Percentiles rank a stretch among this genome's conserved stretches.
Evolutionary conservation across 2,888 invertebrate species (phyloP).

Genomic region (Gastracanthus pulcherrimus): DNA sequence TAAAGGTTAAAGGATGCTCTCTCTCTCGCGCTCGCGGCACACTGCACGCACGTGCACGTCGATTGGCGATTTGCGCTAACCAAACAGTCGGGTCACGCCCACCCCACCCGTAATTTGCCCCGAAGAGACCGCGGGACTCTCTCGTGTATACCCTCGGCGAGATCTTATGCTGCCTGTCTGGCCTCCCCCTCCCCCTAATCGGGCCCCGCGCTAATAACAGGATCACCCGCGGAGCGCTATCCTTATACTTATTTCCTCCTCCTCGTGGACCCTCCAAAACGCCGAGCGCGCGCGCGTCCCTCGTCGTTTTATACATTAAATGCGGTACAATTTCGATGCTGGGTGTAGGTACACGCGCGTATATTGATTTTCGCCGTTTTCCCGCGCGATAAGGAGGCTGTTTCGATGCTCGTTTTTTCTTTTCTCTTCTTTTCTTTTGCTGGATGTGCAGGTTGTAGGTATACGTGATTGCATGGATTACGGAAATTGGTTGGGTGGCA

Average conservation of each 20-base stretch:
- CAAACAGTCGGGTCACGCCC: conserved; percentile 76
- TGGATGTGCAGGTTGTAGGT: too few relatives aligned
- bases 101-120: conserved; percentile 72
- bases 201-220: conserved; percentile 76
- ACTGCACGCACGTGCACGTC: too few relatives aligned
- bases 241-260: conserved; percentile 70
- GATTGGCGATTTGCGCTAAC: conserved; percentile 76
- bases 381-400: conserved; percentile 42
- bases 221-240: conserved; percentile 73
- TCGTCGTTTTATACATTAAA: too few relatives aligned
- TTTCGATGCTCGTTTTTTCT: too few relatives aligned
- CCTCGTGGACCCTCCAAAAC: background rate
- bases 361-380: conserved; percentile 39
- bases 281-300: too few relatives aligned
- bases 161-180: conserved; percentile 65
- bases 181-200: conserved; percentile 73
- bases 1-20: conserved; percentile 49
- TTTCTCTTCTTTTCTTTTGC: background rate
- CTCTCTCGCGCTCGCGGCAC: background rate
- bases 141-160: conserved; percentile 41
- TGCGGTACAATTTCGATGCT: conserved; percentile 63
- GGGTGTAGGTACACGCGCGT: background rate
- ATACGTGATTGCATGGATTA: conserved; percentile 44
- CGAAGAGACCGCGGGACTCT: conserved; percentile 31
- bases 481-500: conserved; percentile 28